Conservation (phyloP, 35 echinoderm and acorn worm species). For the Apostichopus californicus region DNA sequence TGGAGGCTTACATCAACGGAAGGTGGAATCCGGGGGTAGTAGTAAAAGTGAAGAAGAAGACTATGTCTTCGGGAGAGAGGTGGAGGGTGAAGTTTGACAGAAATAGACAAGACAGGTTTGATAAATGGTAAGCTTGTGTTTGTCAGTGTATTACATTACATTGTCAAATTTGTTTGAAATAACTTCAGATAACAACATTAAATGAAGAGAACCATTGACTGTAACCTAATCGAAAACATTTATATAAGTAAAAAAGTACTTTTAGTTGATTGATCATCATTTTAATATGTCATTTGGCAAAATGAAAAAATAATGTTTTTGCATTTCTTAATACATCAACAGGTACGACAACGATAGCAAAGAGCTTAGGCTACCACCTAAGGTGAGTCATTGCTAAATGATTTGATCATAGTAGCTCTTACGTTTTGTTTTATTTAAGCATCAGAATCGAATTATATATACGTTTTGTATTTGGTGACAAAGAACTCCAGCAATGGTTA, state of each 20-base stretch:
- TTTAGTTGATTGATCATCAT: background rate
- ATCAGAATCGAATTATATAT: too few relatives aligned
- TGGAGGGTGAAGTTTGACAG: conserved; percentile 96
- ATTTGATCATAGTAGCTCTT: too few relatives aligned
- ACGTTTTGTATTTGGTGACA: too few relatives aligned
- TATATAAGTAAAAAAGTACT: too few relatives aligned
- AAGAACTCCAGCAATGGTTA: too few relatives aligned
- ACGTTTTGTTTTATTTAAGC: too few relatives aligned
- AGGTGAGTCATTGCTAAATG: conserved; percentile 2
- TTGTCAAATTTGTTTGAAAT: too few relatives aligned
- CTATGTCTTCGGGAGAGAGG: conserved; percentile 28
- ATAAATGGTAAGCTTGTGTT: conserved; percentile 70
- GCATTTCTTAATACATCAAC: background rate
- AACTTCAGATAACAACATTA: too few relatives aligned
- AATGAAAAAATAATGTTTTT: background rate
- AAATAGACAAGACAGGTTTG: conserved; percentile 83
- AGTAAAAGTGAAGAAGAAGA: conserved; percentile 72
- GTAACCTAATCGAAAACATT: too few relatives aligned
- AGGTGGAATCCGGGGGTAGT: conserved; percentile 78
- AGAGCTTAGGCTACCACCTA: conserved; percentile 47
- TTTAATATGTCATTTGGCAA: background rate
- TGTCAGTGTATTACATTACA: too few relatives aligned
- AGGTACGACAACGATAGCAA: conserved; percentile 58
- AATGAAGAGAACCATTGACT: too few relatives aligned
- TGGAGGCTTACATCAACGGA: conserved; percentile 76